phyloP scores from a whole-genome alignment of 2,113 vertebrate genomes.

The Austrofundulus limnaeus region DNA sequence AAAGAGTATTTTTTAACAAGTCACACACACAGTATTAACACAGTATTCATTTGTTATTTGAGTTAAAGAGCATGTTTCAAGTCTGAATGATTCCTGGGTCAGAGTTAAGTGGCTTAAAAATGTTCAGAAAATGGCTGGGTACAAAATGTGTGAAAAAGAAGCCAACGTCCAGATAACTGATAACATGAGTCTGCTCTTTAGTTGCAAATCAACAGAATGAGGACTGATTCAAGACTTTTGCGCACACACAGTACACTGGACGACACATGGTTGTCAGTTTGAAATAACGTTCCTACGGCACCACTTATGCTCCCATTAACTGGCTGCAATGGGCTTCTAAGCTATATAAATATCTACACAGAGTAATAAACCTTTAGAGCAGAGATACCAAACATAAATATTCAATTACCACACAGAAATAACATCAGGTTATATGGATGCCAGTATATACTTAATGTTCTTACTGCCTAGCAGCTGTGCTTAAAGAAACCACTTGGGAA shows the following conservation, averaged over 20 bases:
- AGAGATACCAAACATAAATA: not conserved
- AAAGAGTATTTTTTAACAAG: too few species aligned
- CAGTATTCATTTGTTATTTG: too few species aligned
- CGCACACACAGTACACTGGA: not conserved
- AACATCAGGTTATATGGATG: not conserved
- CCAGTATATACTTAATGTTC: not conserved
- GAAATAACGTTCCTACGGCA: not conserved
- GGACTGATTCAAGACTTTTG: not conserved
- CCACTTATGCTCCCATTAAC: not conserved
- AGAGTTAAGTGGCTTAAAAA: too few species aligned
- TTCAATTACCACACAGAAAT: not conserved
- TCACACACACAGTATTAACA: too few species aligned
- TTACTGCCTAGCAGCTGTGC: constrained; percentile 9
- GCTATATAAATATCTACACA: not conserved
- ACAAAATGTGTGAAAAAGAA: too few species aligned
- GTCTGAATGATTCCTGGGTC: too few species aligned
- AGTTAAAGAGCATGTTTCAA: too few species aligned
- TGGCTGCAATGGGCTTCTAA: not conserved
- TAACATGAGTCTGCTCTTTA: too few species aligned
- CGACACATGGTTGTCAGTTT: not conserved
- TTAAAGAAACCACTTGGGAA: constrained; percentile 45
- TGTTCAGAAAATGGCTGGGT: too few species aligned
- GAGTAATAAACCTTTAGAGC: not conserved
- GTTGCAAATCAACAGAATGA: not conserved
- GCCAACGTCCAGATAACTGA: too few species aligned